Evolutionary conservation across 2,797 vertebrate species (phyloP), one percentile per base, ranked within the genome.

Genomic region (Clarias fuscus): DNA sequence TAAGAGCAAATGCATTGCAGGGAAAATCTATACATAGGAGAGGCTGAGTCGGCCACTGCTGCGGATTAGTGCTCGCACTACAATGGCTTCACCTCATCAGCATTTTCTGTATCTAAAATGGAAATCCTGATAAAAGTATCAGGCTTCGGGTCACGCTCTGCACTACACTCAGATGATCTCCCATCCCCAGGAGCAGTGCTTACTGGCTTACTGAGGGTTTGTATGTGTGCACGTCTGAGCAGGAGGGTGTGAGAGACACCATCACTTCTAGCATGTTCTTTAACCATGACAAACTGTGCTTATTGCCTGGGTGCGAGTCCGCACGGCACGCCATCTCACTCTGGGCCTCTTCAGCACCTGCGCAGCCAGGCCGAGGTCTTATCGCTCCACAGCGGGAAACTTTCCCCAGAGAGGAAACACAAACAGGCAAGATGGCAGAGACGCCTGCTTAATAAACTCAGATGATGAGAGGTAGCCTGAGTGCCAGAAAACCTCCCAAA

Each of bases 91-190:
- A 87, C 87, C 90, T 93, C 93, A 94, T 94, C 93, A 94, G 94
- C 93, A 87, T 93, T 93, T 93, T 93, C 93, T 94, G 92, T 91
- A 94, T 94, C 93, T 93, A 91, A 93, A 93, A 94, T 93, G 91
- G 90, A 94, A 95, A 94, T 93, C 92, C 94, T 92, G 92, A 94
- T 92, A 92, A 93, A 93, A 90, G 87, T 89, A 92, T 90, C 0
- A 30, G 93, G 90, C 91, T 79, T 72, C 88, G 88, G 88, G 89
- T 87, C 91, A 92, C 89, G 89, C 88, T 93, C 92, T 91, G 92
- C 91, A 88, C 75, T 86, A 61, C 73, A 67, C 88, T 70, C 80
- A 7, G 76, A 22, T 84, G 58, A 85, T 82, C 84, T 83, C 30
- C 17, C 61, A 75, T 82, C 73, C 83, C 62, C 79, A 22, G 71